phyloP scores from a whole-genome alignment of 1,140 invertebrate genomes.

The Maconellicoccus hirsutus region DNA sequence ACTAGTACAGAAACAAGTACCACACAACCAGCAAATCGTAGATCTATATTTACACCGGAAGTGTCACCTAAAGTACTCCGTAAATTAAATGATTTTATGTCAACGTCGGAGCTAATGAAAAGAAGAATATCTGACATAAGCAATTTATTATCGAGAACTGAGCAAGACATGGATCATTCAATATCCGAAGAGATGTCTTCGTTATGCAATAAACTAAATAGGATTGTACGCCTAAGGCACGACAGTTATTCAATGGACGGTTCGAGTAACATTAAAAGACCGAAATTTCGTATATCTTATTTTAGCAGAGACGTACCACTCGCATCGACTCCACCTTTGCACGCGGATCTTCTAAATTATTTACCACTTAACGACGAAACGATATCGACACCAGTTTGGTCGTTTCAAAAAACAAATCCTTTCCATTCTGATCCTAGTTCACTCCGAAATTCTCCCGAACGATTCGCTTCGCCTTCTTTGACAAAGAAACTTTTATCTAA shows the following conservation, averaged over 20 bases:
- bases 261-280: not conserved
- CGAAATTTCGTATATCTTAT: constrained; percentile 30
- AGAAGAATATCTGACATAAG: constrained; percentile 16
- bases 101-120: not conserved
- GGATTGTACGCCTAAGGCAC: not conserved
- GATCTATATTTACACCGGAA: not conserved
- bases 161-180: not conserved
- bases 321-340: constrained; percentile 25
- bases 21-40: not conserved
- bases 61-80: not conserved
- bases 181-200: not conserved
- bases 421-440: constrained; percentile 12
- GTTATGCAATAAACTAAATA: not conserved
- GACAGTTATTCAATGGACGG: not conserved
- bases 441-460: constrained; percentile 1
- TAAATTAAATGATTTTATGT: not conserved
- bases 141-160: not conserved
- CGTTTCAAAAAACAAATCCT: not conserved
- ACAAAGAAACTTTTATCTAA: constrained; percentile 2
- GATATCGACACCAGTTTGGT: not conserved
- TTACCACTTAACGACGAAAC: not conserved
- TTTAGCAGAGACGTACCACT: constrained; percentile 30
- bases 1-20: not conserved
- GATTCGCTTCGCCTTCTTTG: not conserved
- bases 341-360: not conserved